Base-by-base conservation (phyloP, 2,113 vertebrate species). In the Caranx melampygus region DNA sequence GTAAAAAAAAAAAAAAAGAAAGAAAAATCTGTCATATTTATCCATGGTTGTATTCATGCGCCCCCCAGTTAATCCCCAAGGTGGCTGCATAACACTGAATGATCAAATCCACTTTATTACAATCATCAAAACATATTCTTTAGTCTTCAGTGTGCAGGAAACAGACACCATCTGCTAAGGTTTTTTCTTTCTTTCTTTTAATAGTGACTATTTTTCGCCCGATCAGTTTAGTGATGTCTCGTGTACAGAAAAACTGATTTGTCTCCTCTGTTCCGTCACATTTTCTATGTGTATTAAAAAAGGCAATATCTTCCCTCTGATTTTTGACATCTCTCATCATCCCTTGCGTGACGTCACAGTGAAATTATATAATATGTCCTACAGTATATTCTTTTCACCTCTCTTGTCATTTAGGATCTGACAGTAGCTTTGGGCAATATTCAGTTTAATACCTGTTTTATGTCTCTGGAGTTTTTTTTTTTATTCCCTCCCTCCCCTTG, bases 341-440 rank as follows among this genome's bases (percentile, higher is more conserved):
- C 63, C 72, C 40, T 26, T 33, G 9, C 34, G 62, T 90, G 82
- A 89, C 60, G 77, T 83, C 69, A 81, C 72, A 31, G 31, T 47
- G 35, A 75, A 79, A 84, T 91, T 75, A 85, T 49, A 68, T 84
- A 88, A 82, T 55, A 57, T 35, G 84, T 75, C 88, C 82, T 90
- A 83, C 72, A 81, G 20, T 75, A 58, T 78, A 64, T 82, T 68
- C 65, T 75, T 82, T 71, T 91, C 82, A 87, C 80, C 72, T 86
- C 70, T 87, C 70, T n/a, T 75, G 78, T 91, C 78, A 82, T 85
- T 81, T 87, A 26, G 65, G 83, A 84, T 87, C 66, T 85, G 82
- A 90, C 79, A 75, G 77, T 81, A 83, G 86, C 86, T 91, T 81
- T 82, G 72, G 75, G 86, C 80, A 75, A 84, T 82, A 85, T 84